Conservation (phyloP, 2,888 invertebrate genomes). For the Erebia palarica region DNA sequence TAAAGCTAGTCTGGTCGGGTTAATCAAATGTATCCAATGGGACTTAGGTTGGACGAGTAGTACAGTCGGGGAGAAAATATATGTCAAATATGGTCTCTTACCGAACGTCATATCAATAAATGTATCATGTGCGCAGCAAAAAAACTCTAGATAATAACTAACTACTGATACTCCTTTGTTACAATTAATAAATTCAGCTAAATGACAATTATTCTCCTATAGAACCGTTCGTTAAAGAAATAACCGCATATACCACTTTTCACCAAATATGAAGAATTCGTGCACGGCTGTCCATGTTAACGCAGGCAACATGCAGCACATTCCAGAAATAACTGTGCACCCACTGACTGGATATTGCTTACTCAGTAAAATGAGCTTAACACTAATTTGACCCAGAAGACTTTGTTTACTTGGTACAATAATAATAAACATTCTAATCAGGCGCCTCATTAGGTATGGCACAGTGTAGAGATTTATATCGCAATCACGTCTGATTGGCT, state of each 20-base stretch:
- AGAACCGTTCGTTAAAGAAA: no score
- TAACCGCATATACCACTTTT: no score
- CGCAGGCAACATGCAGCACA: slow-evolving; percentile 59
- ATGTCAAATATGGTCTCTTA: background rate
- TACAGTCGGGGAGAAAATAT: slow-evolving; percentile 50
- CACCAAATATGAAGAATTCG: slow-evolving; percentile 29
- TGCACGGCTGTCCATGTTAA: slow-evolving; percentile 49
- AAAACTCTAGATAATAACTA: background rate
- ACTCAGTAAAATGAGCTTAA: slow-evolving; percentile 36
- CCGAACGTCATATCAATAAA: background rate
- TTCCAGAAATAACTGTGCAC: slow-evolving; percentile 60
- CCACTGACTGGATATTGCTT: slow-evolving; percentile 41
- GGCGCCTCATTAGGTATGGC: no score
- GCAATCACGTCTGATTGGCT: no score
- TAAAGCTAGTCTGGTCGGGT: slow-evolving; percentile 80
- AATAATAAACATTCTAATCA: background rate
- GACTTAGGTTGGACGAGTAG: slow-evolving; percentile 64
- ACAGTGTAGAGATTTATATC: no score
- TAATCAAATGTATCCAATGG: slow-evolving; percentile 79
- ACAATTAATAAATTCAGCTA: background rate
- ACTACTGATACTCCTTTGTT: no score
- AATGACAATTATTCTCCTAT: background rate
- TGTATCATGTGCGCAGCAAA: background rate
- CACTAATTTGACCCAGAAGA: slow-evolving; percentile 21
- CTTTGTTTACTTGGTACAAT: background rate